These are phyloP conservation scores for Troilus luridus DNA, from an alignment of 2,888 invertebrate genomes.

Conservation along the genomic window DNA sequence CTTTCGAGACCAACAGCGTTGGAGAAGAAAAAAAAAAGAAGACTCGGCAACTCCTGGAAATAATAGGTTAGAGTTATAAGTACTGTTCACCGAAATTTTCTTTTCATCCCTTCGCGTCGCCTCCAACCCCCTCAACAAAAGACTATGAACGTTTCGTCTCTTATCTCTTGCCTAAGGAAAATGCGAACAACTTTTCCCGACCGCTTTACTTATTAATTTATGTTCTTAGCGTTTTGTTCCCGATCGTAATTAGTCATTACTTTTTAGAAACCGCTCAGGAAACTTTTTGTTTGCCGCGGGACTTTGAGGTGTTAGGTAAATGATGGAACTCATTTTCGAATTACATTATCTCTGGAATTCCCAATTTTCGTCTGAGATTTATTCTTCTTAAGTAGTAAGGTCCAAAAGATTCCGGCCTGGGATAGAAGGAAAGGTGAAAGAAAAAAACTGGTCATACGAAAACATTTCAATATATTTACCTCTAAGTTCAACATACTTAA, in stretches of 20 bases:
- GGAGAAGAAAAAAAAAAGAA: background rate
- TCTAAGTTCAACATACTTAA: too few species aligned
- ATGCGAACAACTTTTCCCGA: constrained; percentile 11
- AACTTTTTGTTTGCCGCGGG: background rate
- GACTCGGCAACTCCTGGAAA: background rate
- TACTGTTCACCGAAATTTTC: constrained; percentile 40
- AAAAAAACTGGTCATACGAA: too few species aligned
- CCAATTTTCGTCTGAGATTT: background rate
- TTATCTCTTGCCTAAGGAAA: background rate
- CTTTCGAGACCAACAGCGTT: background rate
- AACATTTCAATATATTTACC: too few species aligned
- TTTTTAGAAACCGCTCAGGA: background rate
- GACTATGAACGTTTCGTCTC: background rate
- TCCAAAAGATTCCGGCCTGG: too few species aligned
- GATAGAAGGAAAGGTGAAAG: too few species aligned
- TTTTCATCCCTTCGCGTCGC: background rate
- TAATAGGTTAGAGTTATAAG: constrained; percentile 40
- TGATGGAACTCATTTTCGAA: background rate
- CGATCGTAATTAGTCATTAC: constrained; percentile 23
- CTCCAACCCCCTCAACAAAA: background rate
- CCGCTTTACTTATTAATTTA: constrained; percentile 32
- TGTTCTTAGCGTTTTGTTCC: background rate
- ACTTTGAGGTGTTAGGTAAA: background rate
- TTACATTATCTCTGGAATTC: background rate
- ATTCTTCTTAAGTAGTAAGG: too few species aligned